Evolutionary conservation across 2,888 invertebrate genomes (phyloP), one percentile per base, ranked within the genome.

Genomic region (Seira musarum): DNA sequence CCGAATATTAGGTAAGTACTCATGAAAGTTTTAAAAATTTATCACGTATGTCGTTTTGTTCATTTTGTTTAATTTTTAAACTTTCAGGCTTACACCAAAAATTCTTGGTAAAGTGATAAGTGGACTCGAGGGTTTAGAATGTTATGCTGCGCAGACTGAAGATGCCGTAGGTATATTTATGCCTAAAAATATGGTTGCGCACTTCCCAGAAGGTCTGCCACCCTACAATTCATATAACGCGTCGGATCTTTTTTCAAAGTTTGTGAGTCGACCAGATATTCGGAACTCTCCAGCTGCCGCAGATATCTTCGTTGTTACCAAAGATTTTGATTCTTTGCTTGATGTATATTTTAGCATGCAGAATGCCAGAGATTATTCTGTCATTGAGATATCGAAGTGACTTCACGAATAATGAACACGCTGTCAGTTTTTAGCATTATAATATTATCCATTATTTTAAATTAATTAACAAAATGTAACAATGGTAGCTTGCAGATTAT

Each of bases 131-230:
- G 71, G 30, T 15, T 72, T n/a, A n/a, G n/a, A 49, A 8, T 19
- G 61, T 1, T 73, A 81, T 25, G 6, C 68, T 13, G 77, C 73
- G 30, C 77, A 73, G 65, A 77, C 73, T 8, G 17, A 64, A 22
- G 70, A 78, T 19, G 53, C 57, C 15, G 22, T 81, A 57, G 81
- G 81, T 1, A 57, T 78, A 21, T 81, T 81, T 69, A 68, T 49
- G 21, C 81, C 81, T 1, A 57, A 65, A 10, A 71, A 73, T 22
- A 73, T 81, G 81, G 25, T 81, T 6, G 6, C 77, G 8, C 35
- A 61, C 10, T 78, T 77, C 25, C 78, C 78, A 3, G 17, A 13
- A 6, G 60, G 65, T 6, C 21, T 10, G 15, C 22, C 2, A 1
- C 3, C 19, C 15, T 25, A 22, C 8, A 1, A 5, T 13, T n/a